Conservation (phyloP, 2,888 invertebrate genomes). For the Polydrusus pterygomalis region DNA sequence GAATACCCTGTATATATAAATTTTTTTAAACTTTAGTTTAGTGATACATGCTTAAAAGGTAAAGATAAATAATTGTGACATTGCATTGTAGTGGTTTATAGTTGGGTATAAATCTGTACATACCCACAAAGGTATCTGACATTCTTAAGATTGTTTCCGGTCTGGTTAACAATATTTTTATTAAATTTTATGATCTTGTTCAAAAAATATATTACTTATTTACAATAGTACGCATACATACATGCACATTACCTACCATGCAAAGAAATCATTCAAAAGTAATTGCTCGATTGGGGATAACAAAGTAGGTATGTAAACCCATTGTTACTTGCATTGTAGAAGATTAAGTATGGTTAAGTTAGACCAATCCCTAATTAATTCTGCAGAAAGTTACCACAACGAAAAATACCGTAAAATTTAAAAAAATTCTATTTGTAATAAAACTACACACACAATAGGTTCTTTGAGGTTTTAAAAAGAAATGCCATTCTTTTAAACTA, state of each 20-base stretch:
- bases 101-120: not conserved
- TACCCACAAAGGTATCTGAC: slow-evolving; percentile 2
- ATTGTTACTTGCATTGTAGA: not conserved
- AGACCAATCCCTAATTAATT: too few species aligned
- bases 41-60: too few species aligned
- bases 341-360: not conserved
- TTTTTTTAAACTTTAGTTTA: not conserved
- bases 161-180: slow-evolving; percentile 3
- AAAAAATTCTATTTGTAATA: too few species aligned
- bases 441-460: too few species aligned
- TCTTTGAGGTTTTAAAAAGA: too few species aligned
- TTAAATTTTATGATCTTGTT: not conserved
- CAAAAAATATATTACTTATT: not conserved
- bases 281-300: slow-evolving; percentile 1
- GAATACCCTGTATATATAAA: too few species aligned
- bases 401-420: too few species aligned
- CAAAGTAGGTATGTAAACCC: not conserved
- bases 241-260: not conserved
- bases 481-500: too few species aligned
- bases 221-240: not conserved
- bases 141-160: slow-evolving; percentile 11
- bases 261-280: not conserved
- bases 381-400: too few species aligned
- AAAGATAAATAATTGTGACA: too few species aligned
- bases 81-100: too few species aligned